A percentile compares a stretch with the other conserved stretches of the same genome.
phyloP scores from a whole-genome alignment of 2,113 vertebrate species.

The Phalacrocorax pelagicus region DNA sequence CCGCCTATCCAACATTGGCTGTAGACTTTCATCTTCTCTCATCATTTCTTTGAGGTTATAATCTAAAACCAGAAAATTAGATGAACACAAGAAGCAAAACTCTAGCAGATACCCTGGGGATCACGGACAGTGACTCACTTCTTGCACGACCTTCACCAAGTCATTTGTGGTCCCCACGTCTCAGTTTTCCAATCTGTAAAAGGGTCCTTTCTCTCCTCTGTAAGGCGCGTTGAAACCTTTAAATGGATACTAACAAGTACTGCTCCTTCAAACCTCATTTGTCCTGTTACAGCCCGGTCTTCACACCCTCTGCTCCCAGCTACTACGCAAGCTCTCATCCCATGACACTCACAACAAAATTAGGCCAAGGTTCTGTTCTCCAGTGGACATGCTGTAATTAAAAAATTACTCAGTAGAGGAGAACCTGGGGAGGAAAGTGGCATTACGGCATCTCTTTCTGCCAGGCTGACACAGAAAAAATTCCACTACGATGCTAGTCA shows the following conservation, averaged over 20 bases:
- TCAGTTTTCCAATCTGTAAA: not conserved
- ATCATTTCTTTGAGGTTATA: not conserved
- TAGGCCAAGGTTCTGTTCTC: constrained; percentile 20
- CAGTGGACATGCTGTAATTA: constrained; percentile 57
- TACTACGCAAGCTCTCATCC: not conserved
- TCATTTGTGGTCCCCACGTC: rapidly evolving
- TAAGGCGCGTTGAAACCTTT: rapidly evolving
- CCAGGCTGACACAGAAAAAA: constrained; percentile 38
- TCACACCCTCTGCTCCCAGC: not conserved
- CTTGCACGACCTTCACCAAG: rapidly evolving
- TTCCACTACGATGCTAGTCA: not conserved
- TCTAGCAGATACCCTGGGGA: not conserved
- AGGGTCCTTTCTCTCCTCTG: not conserved
- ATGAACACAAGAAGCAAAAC: not conserved
- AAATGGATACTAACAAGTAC: rapidly evolving
- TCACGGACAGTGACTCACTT: not conserved
- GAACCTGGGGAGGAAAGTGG: not conserved
- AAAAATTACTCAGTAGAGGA: constrained; percentile 36
- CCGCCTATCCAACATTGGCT: not conserved
- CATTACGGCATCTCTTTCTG: constrained; percentile 21
- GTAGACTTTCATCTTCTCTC: not conserved
- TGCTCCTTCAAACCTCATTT: not conserved
- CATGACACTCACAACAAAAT: not conserved
- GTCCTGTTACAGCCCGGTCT: not conserved
- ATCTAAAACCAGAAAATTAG: not conserved